Evolutionary conservation across 2,888 invertebrate genomes (phyloP).

Genomic region (Selenia dentaria): DNA sequence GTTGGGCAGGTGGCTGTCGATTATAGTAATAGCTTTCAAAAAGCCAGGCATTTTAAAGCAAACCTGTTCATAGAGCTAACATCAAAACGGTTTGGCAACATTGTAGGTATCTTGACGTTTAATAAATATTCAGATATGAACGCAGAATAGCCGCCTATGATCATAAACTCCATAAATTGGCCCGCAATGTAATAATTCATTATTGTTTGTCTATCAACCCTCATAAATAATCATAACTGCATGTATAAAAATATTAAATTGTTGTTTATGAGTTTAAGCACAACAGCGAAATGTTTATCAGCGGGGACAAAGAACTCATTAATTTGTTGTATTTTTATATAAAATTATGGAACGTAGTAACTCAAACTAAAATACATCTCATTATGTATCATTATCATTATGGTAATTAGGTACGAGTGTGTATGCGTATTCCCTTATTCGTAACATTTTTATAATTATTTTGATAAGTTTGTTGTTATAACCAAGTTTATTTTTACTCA

Average conservation of each 20-base stretch:
- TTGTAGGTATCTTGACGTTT: no score
- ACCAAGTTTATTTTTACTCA: no score
- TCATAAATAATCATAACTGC: slow-evolving; percentile 23
- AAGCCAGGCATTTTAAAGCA: no score
- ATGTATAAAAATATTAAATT: slow-evolving; percentile 25
- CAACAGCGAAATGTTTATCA: slow-evolving; percentile 30
- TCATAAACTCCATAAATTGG: slow-evolving; percentile 27
- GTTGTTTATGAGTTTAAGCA: slow-evolving; percentile 28
- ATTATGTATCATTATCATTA: no score
- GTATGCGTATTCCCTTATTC: no score
- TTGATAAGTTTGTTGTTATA: no score
- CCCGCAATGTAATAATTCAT: slow-evolving; percentile 28
- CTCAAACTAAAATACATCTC: no score
- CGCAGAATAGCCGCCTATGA: slow-evolving; percentile 22
- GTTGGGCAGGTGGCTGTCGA: slow-evolving; percentile 57
- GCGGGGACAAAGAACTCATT: slow-evolving; percentile 36
- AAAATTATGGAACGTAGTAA: slow-evolving; percentile 20
- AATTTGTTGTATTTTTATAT: slow-evolving; percentile 31
- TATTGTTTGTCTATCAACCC: slow-evolving; percentile 31
- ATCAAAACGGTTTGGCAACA: slow-evolving; percentile 10
- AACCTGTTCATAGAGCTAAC: slow-evolving; percentile 10
- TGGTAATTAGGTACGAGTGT: no score
- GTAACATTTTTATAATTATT: no score
- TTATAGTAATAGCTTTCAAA: slow-evolving; percentile 16
- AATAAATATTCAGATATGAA: slow-evolving; percentile 5